A percentile compares a stretch with the other conserved stretches of the same genome.
These are phyloP conservation scores for Caradrina clavipalpis DNA, from an alignment of 2,888 invertebrate species.

Conservation along the genomic window DNA sequence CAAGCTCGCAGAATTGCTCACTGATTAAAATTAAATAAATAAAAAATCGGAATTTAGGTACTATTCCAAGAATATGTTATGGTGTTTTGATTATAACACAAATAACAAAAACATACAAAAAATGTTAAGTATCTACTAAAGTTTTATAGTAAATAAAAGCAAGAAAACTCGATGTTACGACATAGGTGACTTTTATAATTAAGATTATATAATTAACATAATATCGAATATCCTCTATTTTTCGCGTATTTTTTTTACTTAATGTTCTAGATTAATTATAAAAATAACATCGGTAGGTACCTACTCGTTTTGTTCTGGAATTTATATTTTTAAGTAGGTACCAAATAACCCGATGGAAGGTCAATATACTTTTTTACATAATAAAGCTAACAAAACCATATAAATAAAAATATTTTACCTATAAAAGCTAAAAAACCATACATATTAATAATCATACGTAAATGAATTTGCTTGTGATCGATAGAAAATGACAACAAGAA, in stretches of 20 bases:
- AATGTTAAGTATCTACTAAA: background rate
- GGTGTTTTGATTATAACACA: too few relatives aligned
- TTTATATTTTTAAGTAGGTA: background rate
- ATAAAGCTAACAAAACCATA: slow-evolving; percentile 1
- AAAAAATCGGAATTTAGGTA: background rate
- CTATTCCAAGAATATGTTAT: too few relatives aligned
- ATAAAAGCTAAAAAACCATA: too few relatives aligned
- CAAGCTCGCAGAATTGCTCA: too few relatives aligned
- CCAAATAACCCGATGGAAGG: background rate
- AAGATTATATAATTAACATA: background rate
- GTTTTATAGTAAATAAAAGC: background rate
- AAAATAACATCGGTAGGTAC: background rate
- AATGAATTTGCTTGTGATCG: too few relatives aligned
- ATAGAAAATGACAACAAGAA: background rate
- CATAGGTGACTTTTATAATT: background rate
- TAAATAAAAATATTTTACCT: slow-evolving; percentile 22
- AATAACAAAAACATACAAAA: too few relatives aligned
- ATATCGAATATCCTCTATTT: background rate
- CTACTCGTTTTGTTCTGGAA: background rate
- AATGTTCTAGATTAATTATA: background rate
- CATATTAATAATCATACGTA: too few relatives aligned
- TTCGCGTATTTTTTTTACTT: background rate
- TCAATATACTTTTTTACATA: slow-evolving; percentile 1
- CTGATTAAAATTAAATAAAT: background rate
- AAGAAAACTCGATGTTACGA: slow-evolving; percentile 7